A percentile compares a stretch with the other conserved stretches of the same genome.
phyloP scores from a whole-genome alignment of 2,888 invertebrate species.

The Entomobrya multifasciata region DNA sequence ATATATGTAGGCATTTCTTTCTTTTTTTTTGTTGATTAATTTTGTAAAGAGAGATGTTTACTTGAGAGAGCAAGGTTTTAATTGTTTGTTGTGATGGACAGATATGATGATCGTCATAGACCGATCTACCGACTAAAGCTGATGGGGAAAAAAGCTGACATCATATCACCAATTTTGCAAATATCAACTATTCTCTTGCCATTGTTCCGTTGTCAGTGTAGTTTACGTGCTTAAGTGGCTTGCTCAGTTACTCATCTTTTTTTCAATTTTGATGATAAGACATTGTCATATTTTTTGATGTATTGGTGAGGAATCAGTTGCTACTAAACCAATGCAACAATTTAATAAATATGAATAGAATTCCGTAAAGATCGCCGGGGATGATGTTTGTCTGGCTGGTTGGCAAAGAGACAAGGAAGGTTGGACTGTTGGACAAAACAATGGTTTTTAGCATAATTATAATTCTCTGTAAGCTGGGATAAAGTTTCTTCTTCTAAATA shows the following conservation, averaged over 20 bases:
- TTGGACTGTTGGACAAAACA: constrained; percentile 39
- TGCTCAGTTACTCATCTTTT: background rate
- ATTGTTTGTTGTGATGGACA: constrained; percentile 24
- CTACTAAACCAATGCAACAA: background rate
- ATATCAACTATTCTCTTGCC: background rate
- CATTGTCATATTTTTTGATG: no score
- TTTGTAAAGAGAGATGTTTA: background rate
- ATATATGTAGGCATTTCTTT: no score
- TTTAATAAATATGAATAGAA: constrained; percentile 5
- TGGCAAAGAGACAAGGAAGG: constrained; percentile 22
- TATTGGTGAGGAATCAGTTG: background rate
- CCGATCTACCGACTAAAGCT: background rate
- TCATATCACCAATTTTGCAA: no score
- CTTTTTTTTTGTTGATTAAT: no score
- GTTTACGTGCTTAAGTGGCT: constrained; percentile 14
- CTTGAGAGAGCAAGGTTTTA: background rate
- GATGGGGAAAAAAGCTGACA: constrained; percentile 26
- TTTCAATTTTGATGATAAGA: no score
- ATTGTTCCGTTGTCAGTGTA: background rate
- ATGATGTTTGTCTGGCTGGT: constrained; percentile 3
- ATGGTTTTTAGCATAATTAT: no score
- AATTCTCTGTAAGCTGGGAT: no score
- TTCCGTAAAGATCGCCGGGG: no score
- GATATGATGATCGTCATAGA: background rate
- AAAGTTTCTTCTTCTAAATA: no score